Percentiles rank a stretch among this genome's conserved stretches.
Evolutionary conservation across 1,140 invertebrate species (phyloP).

Genomic region (Penaeus vannamei): DNA sequence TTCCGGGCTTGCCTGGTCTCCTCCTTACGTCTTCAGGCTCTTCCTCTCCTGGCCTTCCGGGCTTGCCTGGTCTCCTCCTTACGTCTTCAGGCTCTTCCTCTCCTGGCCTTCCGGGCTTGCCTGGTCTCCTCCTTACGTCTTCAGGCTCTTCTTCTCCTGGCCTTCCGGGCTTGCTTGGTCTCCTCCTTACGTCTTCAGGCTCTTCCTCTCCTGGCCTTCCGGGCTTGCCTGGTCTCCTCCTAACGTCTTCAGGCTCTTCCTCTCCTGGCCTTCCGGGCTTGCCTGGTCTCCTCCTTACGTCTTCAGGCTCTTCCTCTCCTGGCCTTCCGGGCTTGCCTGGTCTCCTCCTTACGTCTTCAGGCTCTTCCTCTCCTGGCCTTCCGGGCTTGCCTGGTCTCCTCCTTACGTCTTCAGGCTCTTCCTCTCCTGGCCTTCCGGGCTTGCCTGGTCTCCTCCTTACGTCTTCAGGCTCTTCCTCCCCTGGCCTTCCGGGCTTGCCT

Average conservation of each 20-base stretch:
- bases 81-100: no score
- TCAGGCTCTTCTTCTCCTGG: background rate
- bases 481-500: no score
- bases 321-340: background rate
- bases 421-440: background rate
- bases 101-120: no score
- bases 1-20: no score
- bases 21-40: no score
- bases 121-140: background rate
- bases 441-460: background rate
- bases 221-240: background rate
- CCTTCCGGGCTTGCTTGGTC: background rate
- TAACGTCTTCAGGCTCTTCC: conserved; percentile 17
- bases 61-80: no score
- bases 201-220: background rate
- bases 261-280: conserved; percentile 9
- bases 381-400: background rate
- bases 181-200: background rate
- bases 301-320: conserved; percentile 19
- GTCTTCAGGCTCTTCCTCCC: background rate
- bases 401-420: background rate
- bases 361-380: background rate
- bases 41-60: no score
- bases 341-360: conserved; percentile 2
- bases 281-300: background rate